These are phyloP conservation scores for Plutella xylostella DNA, from an alignment of 2,888 invertebrate genomes.

Conservation along the genomic window DNA sequence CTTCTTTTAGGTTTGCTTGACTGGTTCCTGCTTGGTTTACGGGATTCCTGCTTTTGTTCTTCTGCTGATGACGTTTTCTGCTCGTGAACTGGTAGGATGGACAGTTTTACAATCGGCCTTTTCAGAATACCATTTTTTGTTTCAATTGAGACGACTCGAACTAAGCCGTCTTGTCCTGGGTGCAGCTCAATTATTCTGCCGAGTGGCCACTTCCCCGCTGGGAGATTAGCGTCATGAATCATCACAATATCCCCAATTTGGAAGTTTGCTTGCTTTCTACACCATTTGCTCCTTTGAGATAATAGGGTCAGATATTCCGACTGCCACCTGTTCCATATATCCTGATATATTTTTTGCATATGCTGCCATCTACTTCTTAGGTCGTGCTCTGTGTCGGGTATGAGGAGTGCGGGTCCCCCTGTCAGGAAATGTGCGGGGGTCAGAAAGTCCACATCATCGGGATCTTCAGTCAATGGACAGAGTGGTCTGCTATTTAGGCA, in stretches of 20 bases:
- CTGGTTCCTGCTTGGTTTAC: too few species aligned
- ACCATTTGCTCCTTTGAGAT: conserved; percentile 11
- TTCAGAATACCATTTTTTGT: conserved; percentile 13
- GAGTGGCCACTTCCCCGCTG: conserved; percentile 12
- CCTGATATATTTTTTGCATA: not conserved
- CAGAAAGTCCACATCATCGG: conserved; percentile 1
- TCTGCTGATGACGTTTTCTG: not conserved
- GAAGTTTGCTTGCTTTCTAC: conserved; percentile 6
- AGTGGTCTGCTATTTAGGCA: conserved; percentile 9
- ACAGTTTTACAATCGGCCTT: conserved; percentile 10
- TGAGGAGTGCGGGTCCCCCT: conserved; percentile 1
- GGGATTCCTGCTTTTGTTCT: not conserved
- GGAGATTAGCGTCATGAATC: too few species aligned
- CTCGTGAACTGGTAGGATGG: conserved; percentile 3
- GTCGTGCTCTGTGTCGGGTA: not conserved
- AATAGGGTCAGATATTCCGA: conserved; percentile 10
- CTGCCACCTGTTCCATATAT: conserved; percentile 17
- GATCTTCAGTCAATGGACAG: conserved; percentile 1
- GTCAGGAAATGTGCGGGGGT: conserved; percentile 8
- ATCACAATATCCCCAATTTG: conserved; percentile 11
- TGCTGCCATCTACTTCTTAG: conserved; percentile 6
- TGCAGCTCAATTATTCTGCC: conserved; percentile 10
- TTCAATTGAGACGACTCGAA: conserved; percentile 15
- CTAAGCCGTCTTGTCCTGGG: conserved; percentile 14
- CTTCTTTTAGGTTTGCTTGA: too few species aligned